A percentile compares a stretch with the other conserved stretches of the same genome.
Evolutionary conservation across 2,888 invertebrate genomes (phyloP).

Genomic region (Heteromurus nitidus): DNA sequence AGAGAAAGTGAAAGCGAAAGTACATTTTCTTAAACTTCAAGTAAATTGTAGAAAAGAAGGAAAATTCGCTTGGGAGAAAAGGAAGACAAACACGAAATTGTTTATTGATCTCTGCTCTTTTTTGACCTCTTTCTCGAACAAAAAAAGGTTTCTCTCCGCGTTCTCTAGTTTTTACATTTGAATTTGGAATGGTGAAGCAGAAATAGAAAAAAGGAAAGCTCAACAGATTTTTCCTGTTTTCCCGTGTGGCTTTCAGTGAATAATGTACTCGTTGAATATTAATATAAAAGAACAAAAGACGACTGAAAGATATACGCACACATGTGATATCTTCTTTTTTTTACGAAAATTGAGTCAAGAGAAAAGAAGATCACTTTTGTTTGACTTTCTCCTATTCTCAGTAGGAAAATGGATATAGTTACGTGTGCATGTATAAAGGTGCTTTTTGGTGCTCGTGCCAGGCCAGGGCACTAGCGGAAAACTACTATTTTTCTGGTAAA

Average conservation of each 20-base stretch:
- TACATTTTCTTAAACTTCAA: neutral
- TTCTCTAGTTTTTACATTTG: neutral
- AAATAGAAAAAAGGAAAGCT: too few species aligned
- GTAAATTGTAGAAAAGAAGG: constrained; percentile 2
- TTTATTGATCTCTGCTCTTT: constrained; percentile 44
- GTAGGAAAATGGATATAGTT: too few species aligned
- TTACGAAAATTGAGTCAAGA: neutral
- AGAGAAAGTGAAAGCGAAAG: constrained; percentile 7
- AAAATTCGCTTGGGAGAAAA: constrained; percentile 1
- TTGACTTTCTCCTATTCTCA: too few species aligned
- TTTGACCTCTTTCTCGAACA: neutral
- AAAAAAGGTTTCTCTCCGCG: neutral
- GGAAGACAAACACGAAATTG: constrained; percentile 28
- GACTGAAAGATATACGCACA: neutral
- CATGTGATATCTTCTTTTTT: neutral
- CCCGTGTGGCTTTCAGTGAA: neutral
- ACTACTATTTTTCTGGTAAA: too few species aligned
- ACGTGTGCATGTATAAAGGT: too few species aligned
- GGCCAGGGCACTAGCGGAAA: too few species aligned
- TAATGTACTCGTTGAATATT: neutral
- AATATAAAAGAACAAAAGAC: neutral
- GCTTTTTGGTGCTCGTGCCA: too few species aligned
- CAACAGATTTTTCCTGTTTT: constrained; percentile 5
- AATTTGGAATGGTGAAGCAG: neutral
- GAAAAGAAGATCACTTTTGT: too few species aligned